Percentiles rank a stretch among this genome's conserved stretches.
Evolutionary conservation across 2,888 invertebrate genomes (phyloP).

Genomic region (Rhamnusium bicolor): DNA sequence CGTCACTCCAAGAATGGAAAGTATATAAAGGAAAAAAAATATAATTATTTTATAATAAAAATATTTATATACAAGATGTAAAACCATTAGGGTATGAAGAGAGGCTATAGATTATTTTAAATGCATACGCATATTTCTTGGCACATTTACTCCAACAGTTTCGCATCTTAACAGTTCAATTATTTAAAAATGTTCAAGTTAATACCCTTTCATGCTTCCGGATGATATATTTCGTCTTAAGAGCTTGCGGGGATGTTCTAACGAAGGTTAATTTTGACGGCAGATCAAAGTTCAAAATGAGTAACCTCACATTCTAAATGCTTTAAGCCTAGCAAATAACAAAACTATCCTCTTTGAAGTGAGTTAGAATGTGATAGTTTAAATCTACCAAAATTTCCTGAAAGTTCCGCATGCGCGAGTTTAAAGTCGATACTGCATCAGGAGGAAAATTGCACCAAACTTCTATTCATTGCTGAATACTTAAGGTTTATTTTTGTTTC

Average conservation of each 20-base stretch:
- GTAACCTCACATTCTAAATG: constrained; percentile 40
- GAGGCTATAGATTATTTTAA: neutral
- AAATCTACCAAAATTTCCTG: constrained; percentile 45
- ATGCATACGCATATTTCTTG: neutral
- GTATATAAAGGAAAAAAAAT: neutral
- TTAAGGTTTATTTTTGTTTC: constrained; percentile 51
- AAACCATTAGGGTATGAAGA: neutral
- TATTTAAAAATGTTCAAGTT: constrained; percentile 22
- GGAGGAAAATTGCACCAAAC: constrained; percentile 47
- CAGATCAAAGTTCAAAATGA: constrained; percentile 38
- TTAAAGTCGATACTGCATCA: constrained; percentile 44
- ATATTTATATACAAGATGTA: neutral
- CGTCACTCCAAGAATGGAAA: too few relatives aligned
- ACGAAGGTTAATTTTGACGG: constrained; percentile 46
- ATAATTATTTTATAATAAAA: neutral
- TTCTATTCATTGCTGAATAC: constrained; percentile 33
- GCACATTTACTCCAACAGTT: constrained; percentile 16
- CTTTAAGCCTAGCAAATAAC: neutral
- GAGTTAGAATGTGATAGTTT: constrained; percentile 43
- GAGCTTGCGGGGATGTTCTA: constrained; percentile 40
- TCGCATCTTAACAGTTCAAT: constrained; percentile 9
- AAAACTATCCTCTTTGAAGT: constrained; percentile 38
- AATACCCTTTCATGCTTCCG: constrained; percentile 41
- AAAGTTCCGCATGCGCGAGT: constrained; percentile 52
- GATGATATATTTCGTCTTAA: constrained; percentile 43